phyloP scores from a whole-genome alignment of 2,888 invertebrate genomes.

The Agelastica alni region DNA sequence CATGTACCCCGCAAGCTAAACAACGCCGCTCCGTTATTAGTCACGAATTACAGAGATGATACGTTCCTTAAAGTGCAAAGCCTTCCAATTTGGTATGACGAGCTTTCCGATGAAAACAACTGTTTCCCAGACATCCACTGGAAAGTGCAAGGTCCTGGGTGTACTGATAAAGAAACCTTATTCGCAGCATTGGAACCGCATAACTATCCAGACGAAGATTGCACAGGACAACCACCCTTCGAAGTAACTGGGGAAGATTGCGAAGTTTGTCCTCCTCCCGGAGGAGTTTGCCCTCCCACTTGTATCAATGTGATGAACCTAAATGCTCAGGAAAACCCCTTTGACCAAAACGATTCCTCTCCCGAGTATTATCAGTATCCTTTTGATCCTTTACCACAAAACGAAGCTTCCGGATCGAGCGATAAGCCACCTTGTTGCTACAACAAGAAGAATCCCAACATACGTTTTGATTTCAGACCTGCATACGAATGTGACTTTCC shows the following conservation, averaged over 20 bases:
- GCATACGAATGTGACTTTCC: neutral
- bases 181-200: neutral
- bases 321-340: neutral
- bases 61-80: slow-evolving; percentile 8
- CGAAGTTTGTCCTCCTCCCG: neutral
- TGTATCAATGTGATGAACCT: neutral
- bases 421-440: slow-evolving; percentile 1
- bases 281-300: neutral
- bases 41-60: slow-evolving; percentile 10
- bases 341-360: too few relatives aligned
- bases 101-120: neutral
- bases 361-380: too few relatives aligned
- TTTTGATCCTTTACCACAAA: neutral
- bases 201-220: neutral
- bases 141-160: neutral
- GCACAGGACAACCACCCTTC: neutral
- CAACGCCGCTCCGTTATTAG: slow-evolving; percentile 27
- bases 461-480: neutral
- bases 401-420: neutral
- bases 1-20: slow-evolving; percentile 46
- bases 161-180: neutral
- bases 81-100: slow-evolving; percentile 28
- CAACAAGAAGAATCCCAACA: neutral
- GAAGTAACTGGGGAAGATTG: neutral
- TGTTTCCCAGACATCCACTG: neutral